Percentiles rank a stretch among this genome's conserved stretches.
These are phyloP conservation scores for Orchesellides sinensis DNA, from an alignment of 2,888 invertebrate genomes.

Conservation along the genomic window DNA sequence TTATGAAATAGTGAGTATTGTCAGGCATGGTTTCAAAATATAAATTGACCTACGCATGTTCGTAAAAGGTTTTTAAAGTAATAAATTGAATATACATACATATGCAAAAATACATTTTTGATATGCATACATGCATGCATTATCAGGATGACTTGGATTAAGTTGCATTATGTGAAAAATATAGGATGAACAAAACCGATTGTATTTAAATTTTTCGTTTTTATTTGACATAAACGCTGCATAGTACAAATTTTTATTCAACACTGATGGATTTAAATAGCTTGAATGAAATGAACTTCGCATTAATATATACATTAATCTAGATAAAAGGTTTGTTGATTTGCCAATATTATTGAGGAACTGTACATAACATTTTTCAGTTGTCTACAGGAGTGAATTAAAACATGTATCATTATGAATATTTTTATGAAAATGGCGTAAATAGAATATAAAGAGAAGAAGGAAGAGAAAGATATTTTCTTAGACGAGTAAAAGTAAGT, in stretches of 20 bases:
- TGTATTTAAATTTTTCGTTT: conserved; percentile 32
- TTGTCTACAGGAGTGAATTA: conserved; percentile 44
- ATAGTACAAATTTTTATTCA: conserved; percentile 65
- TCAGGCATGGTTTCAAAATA: neutral
- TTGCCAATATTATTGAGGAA: conserved; percentile 41
- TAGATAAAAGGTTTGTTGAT: conserved; percentile 27
- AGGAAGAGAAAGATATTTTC: conserved; percentile 60
- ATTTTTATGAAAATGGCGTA: conserved; percentile 19
- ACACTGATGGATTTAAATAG: conserved; percentile 59
- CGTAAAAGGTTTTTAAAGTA: too few relatives aligned
- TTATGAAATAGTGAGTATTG: neutral
- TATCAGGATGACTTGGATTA: too few relatives aligned
- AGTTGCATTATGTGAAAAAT: too few relatives aligned
- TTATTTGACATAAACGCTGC: conserved; percentile 64
- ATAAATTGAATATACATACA: too few relatives aligned
- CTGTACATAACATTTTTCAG: conserved; percentile 24
- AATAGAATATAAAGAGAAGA: conserved; percentile 64
- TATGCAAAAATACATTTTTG: too few relatives aligned
- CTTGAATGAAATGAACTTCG: conserved; percentile 41
- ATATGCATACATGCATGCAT: too few relatives aligned
- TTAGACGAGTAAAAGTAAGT: conserved; percentile 35
- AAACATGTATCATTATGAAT: conserved; percentile 9
- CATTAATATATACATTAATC: conserved; percentile 39
- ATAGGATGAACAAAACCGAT: too few relatives aligned
- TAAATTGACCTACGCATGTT: too few relatives aligned